A percentile compares a stretch with the other conserved stretches of the same genome.
phyloP scores from a whole-genome alignment of 2,113 vertebrate genomes.

The Pontoporia blainvillei region DNA sequence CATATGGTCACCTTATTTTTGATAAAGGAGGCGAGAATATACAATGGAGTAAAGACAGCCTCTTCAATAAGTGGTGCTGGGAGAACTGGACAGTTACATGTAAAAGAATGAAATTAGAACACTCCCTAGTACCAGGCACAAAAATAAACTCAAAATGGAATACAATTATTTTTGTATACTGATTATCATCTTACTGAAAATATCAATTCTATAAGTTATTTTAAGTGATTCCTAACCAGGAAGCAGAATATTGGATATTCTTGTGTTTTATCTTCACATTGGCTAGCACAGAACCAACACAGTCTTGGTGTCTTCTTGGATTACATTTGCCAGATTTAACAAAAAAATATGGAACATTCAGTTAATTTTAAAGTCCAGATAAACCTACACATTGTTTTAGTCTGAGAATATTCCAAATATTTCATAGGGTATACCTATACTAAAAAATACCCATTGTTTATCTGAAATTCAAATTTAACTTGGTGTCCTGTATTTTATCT shows the following conservation, averaged over 20 bases:
- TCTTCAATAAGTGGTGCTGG: too few relatives aligned
- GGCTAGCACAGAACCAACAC: background rate
- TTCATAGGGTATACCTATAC: background rate
- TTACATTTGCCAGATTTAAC: background rate
- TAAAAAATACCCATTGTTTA: background rate
- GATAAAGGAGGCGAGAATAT: too few relatives aligned
- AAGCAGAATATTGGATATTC: background rate
- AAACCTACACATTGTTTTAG: background rate
- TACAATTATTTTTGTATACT: background rate
- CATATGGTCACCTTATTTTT: too few relatives aligned
- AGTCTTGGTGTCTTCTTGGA: background rate
- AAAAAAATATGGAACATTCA: background rate
- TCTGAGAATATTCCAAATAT: background rate
- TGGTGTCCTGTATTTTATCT: background rate
- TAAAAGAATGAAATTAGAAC: too few relatives aligned
- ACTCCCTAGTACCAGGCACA: too few relatives aligned
- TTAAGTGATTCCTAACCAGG: background rate
- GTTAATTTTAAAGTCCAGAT: background rate
- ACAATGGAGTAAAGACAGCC: too few relatives aligned
- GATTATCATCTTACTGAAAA: background rate
- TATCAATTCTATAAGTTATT: background rate
- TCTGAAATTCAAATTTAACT: background rate
- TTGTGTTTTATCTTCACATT: background rate
- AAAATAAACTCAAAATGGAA: too few relatives aligned
- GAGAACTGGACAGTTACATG: too few relatives aligned